These are phyloP conservation scores for Tursiops truncatus DNA, from an alignment of 2,113 vertebrate species.

Conservation along the genomic window DNA sequence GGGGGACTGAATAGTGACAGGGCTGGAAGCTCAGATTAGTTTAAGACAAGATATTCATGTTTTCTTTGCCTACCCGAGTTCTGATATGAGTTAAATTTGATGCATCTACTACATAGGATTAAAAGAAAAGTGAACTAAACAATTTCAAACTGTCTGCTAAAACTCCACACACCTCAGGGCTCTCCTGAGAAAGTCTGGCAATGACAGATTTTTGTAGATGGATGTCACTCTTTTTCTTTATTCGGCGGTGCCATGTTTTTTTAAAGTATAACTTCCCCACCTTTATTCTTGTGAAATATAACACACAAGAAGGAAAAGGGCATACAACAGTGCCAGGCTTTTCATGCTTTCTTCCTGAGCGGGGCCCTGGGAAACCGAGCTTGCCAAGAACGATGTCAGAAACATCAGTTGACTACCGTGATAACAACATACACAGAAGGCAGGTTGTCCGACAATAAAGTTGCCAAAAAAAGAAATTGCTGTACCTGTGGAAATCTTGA, in stretches of 20 bases:
- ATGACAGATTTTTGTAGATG: neutral
- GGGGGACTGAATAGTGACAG: neutral
- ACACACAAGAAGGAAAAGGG: slow-evolving; percentile 30
- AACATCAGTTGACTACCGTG: slow-evolving; percentile 53
- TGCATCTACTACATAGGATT: neutral
- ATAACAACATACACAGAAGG: slow-evolving; percentile 69
- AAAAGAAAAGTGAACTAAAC: neutral
- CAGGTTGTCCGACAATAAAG: slow-evolving; percentile 61
- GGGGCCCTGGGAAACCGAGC: slow-evolving; percentile 36
- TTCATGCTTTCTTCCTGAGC: slow-evolving; percentile 56
- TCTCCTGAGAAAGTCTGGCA: neutral
- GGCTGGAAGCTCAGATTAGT: neutral
- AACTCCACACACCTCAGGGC: neutral
- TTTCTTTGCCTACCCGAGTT: neutral
- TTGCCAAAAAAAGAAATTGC: slow-evolving; percentile 66
- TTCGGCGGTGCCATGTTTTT: neutral
- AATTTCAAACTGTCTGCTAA: neutral
- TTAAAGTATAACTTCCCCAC: neutral
- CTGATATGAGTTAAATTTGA: neutral
- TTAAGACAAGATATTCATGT: neutral
- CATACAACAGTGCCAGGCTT: neutral
- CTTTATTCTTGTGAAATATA: slow-evolving; percentile 28
- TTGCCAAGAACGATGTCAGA: slow-evolving; percentile 71
- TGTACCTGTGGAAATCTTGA: slow-evolving; percentile 60
- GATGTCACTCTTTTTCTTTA: neutral